A percentile compares a stretch with the other conserved stretches of the same genome.
Evolutionary conservation across 2,888 invertebrate species (phyloP).

Genomic region (Byasa hedistus): DNA sequence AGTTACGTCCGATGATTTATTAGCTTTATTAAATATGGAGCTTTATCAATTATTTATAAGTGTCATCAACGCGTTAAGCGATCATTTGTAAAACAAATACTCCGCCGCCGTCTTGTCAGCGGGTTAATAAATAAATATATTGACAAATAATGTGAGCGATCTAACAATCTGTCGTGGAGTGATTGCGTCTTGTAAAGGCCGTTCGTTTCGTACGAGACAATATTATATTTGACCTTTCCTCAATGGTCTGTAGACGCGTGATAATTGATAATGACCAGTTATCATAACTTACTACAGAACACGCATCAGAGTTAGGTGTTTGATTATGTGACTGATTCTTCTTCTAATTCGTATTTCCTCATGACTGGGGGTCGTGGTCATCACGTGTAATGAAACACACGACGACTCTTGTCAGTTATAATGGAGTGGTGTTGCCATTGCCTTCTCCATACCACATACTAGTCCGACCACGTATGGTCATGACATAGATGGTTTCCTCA

Average conservation of each 20-base stretch:
- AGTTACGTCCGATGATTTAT: neutral
- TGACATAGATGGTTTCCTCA: too few relatives aligned
- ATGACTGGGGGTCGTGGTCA: too few relatives aligned
- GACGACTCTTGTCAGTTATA: too few relatives aligned
- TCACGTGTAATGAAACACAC: too few relatives aligned
- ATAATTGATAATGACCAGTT: conserved; percentile 10
- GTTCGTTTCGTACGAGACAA: conserved; percentile 6
- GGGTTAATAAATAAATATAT: neutral
- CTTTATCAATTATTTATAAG: neutral
- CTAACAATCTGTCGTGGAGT: conserved; percentile 1
- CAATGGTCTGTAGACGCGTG: conserved; percentile 3
- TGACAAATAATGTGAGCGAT: conserved; percentile 2
- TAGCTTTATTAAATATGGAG: neutral
- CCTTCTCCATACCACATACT: too few relatives aligned
- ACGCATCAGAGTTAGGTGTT: too few relatives aligned
- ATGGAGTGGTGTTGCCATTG: too few relatives aligned
- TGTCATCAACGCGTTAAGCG: neutral
- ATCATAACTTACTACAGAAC: neutral
- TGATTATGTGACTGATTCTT: too few relatives aligned
- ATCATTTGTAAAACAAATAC: neutral
- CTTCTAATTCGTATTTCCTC: too few relatives aligned
- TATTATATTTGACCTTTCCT: conserved; percentile 11
- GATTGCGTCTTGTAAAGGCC: neutral
- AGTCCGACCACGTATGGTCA: too few relatives aligned
- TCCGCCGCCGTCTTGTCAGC: neutral